phyloP scores from a whole-genome alignment of 2,113 vertebrate species.

The Prinia subflava region DNA sequence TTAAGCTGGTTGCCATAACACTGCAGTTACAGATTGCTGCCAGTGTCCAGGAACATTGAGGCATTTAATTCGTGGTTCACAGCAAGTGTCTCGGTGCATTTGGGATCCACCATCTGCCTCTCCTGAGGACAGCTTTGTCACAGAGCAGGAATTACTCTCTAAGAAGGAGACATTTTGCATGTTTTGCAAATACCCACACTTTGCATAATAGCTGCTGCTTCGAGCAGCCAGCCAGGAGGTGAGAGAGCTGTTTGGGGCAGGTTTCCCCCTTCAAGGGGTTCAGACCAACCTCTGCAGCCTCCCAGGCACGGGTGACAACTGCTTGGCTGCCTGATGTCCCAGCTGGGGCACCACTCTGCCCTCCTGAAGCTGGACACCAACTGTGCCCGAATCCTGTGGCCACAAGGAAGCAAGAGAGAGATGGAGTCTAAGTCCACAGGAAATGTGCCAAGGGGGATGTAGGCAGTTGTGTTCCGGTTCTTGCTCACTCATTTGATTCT shows the following conservation, averaged over 20 bases:
- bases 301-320: not conserved
- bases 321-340: not conserved
- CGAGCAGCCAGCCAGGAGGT: not conserved
- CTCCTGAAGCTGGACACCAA: not conserved
- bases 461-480: not conserved
- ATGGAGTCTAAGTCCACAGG: not conserved
- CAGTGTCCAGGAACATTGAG: not conserved
- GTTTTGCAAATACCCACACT: slow-evolving; percentile 28
- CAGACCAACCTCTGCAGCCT: not conserved
- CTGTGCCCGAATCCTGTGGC: not conserved
- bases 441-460: not conserved
- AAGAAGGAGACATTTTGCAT: slow-evolving; percentile 20
- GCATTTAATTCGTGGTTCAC: not conserved
- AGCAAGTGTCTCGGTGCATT: not conserved
- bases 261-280: not conserved
- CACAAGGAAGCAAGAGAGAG: not conserved
- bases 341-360: not conserved
- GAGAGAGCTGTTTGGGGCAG: not conserved
- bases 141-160: slow-evolving; percentile 7
- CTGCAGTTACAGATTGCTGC: not conserved
- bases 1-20: not conserved
- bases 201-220: slow-evolving; percentile 35
- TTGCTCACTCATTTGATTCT: not conserved
- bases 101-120: not conserved
- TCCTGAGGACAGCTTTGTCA: slow-evolving; percentile 32